Conservation (phyloP, 2,113 vertebrate species). For the Capreolus pygargus region DNA sequence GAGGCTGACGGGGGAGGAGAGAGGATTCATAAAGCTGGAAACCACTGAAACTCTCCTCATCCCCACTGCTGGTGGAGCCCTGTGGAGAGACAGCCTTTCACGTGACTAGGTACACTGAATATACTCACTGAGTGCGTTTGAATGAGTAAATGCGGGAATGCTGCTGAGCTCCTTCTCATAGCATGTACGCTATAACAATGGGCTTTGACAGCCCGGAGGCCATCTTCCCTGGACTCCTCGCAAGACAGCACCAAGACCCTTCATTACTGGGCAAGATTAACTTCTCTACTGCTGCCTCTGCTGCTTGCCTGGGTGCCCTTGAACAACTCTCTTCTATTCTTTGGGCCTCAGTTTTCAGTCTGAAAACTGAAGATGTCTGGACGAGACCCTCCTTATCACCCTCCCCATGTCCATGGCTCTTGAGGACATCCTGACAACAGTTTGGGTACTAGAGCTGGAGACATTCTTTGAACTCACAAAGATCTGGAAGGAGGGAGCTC, state of each 20-base stretch:
- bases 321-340: not conserved
- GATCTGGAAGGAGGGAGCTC: not conserved
- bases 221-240: not conserved
- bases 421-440: not conserved
- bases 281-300: not conserved
- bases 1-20: not conserved
- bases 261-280: not conserved
- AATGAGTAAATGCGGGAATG: not conserved
- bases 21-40: not conserved
- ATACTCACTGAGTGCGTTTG: rapidly evolving
- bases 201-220: not conserved
- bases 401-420: not conserved
- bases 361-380: not conserved
- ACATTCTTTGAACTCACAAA: not conserved
- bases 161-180: too few relatives aligned
- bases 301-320: not conserved
- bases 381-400: not conserved
- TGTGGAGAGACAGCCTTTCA: not conserved
- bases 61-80: too few relatives aligned
- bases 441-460: not conserved
- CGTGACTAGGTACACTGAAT: not conserved
- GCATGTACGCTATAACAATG: rapidly evolving
- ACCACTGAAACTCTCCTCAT: too few relatives aligned
- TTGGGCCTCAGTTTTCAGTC: not conserved
- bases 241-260: not conserved